Evolutionary conservation across 1,140 invertebrate species (phyloP).

Genomic region (Scaptomyza montana): DNA sequence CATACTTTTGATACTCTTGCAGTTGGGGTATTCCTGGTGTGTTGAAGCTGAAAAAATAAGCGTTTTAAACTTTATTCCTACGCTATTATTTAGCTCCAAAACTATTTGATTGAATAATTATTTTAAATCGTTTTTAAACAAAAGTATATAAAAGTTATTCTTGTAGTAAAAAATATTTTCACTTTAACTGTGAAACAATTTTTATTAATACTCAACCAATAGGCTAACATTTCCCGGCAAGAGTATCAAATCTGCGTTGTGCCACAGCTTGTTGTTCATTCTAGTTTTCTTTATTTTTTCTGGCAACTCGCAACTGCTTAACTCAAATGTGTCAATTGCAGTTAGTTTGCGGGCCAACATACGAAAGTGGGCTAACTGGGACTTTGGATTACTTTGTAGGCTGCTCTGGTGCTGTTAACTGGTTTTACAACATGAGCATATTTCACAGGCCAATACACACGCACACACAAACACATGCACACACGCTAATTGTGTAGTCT

Average conservation of each 20-base stretch:
- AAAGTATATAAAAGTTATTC: too few species aligned
- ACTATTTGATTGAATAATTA: too few species aligned
- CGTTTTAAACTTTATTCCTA: too few species aligned
- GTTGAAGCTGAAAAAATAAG: not conserved
- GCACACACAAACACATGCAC: not conserved
- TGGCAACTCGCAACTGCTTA: not conserved
- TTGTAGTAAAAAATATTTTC: too few species aligned
- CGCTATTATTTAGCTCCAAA: too few species aligned
- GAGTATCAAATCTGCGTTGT: not conserved
- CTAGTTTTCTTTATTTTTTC: not conserved
- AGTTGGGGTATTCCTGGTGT: not conserved
- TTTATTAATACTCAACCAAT: too few species aligned
- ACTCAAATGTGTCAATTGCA: constrained; percentile 50
- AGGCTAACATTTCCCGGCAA: not conserved
- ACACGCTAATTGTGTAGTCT: constrained; percentile 26
- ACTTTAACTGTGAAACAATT: too few species aligned
- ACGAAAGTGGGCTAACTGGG: constrained; percentile 54
- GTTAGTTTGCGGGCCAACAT: constrained; percentile 11
- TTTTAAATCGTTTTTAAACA: too few species aligned
- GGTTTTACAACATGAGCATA: constrained; percentile 33
- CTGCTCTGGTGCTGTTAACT: constrained; percentile 20
- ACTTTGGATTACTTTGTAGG: constrained; percentile 26
- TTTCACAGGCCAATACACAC: constrained; percentile 19
- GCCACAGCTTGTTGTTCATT: not conserved
- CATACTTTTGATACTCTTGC: constrained; percentile 36